Percentiles rank a stretch among this genome's conserved stretches.
These are phyloP conservation scores for Camponotus fellah DNA, from an alignment of 2,888 invertebrate genomes.

Conservation along the genomic window DNA sequence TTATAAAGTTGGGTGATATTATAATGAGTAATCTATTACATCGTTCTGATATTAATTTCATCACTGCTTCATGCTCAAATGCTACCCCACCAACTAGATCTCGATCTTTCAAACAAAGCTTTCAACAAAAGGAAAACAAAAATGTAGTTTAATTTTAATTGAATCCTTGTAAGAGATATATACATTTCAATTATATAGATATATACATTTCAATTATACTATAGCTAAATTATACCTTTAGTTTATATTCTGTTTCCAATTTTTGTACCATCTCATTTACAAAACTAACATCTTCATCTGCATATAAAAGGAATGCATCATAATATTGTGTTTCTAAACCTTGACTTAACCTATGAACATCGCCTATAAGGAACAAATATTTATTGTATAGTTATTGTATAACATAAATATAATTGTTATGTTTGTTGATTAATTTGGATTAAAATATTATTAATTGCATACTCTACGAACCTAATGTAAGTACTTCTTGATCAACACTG, in stretches of 20 bases:
- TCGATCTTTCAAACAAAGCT: conserved; percentile 92
- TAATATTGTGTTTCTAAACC: conserved; percentile 89
- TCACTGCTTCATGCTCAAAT: conserved; percentile 91
- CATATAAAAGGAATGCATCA: conserved; percentile 93
- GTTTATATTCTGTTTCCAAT: conserved; percentile 88
- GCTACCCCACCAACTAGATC: conserved; percentile 91
- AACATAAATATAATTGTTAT: conserved; percentile 8
- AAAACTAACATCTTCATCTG: conserved; percentile 91
- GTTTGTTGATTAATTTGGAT: background rate
- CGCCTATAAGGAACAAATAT: conserved; percentile 85
- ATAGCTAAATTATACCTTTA: conserved; percentile 87
- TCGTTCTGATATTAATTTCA: conserved; percentile 91
- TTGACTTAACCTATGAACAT: conserved; percentile 86
- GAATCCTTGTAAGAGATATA: background rate
- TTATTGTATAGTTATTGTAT: conserved; percentile 21
- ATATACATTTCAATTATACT: conserved; percentile 7
- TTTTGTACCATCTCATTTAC: conserved; percentile 89
- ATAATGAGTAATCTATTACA: conserved; percentile 93
- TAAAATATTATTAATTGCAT: conserved; percentile 14
- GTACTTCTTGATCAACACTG: conserved; percentile 77
- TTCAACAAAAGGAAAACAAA: conserved; percentile 64
- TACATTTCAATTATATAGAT: background rate
- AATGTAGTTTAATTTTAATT: conserved; percentile 16
- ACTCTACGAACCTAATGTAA: conserved; percentile 80
- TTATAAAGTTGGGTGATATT: conserved; percentile 92